Conservation (phyloP, 2,888 invertebrate genomes). For the Xylocampa areola region DNA sequence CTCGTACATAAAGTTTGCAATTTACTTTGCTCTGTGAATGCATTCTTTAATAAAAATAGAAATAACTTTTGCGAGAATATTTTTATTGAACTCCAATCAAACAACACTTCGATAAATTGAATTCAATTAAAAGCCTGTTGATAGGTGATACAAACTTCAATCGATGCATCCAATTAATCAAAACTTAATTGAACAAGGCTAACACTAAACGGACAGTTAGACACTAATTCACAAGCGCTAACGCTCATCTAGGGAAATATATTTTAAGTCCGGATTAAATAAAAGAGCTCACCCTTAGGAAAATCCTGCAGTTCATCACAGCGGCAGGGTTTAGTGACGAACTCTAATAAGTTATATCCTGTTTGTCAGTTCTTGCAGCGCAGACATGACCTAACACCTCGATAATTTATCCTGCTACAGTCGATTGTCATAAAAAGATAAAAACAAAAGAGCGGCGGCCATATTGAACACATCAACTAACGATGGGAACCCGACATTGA, state of each 20-base stretch:
- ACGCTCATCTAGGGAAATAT: no score
- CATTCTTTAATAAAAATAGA: constrained; percentile 36
- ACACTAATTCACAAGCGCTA: no score
- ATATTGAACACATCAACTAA: constrained; percentile 56
- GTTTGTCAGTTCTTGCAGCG: constrained; percentile 30
- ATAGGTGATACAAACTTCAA: constrained; percentile 21
- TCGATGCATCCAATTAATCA: constrained; percentile 17
- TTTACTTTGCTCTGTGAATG: constrained; percentile 23
- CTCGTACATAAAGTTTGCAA: constrained; percentile 31
- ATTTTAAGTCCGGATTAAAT: no score
- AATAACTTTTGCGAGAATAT: neutral
- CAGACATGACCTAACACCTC: constrained; percentile 27
- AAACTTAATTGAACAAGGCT: constrained; percentile 26
- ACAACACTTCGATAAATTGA: constrained; percentile 16
- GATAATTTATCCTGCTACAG: constrained; percentile 42
- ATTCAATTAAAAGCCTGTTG: constrained; percentile 15
- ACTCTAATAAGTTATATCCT: no score
- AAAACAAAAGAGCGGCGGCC: constrained; percentile 29
- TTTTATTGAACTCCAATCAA: constrained; percentile 12
- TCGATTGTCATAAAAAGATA: constrained; percentile 21
- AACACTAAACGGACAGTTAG: constrained; percentile 24
- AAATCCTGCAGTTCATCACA: no score
- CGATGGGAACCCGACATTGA: constrained; percentile 63
- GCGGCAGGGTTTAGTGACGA: no score
- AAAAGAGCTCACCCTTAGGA: no score